These are phyloP conservation scores for Onychostoma macrolepis DNA, from an alignment of 2,113 vertebrate genomes.

Conservation along the genomic window DNA sequence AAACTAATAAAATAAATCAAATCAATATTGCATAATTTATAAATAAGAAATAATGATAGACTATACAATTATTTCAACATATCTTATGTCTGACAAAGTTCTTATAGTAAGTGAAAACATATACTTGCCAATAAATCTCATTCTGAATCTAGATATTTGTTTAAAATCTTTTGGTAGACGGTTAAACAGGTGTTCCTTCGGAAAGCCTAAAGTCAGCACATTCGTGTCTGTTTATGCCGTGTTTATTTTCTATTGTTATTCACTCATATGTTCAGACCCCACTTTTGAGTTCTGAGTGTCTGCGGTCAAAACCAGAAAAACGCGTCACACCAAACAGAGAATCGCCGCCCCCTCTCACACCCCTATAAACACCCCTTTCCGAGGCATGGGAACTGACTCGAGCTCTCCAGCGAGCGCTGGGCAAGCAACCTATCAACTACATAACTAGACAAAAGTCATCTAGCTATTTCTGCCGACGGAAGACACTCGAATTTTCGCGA, in stretches of 20 bases:
- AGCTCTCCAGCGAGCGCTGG: constrained; percentile 38
- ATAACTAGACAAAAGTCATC: not conserved
- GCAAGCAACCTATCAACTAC: not conserved
- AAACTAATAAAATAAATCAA: not conserved
- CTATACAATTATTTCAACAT: no score
- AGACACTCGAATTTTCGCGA: not conserved
- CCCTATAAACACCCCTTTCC: constrained; percentile 47
- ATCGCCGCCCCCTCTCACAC: constrained; percentile 42
- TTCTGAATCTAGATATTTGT: not conserved
- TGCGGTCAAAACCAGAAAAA: constrained; percentile 42
- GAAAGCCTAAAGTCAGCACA: not conserved
- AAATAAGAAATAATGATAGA: not conserved
- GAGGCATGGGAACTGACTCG: constrained; percentile 48
- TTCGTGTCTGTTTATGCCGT: not conserved
- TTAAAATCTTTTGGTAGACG: not conserved
- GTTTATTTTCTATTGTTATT: constrained; percentile 27
- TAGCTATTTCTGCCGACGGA: constrained; percentile 45
- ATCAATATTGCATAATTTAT: not conserved
- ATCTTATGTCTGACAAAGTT: no score
- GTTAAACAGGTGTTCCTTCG: not conserved
- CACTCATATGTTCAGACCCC: not conserved
- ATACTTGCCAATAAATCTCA: not conserved
- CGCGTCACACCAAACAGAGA: constrained; percentile 48
- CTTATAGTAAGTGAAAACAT: no score
- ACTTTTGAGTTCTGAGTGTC: constrained; percentile 7